Percentiles rank a stretch among this genome's conserved stretches.
Conservation (phyloP, 2,113 vertebrate genomes). For the Hippolais icterina region DNA sequence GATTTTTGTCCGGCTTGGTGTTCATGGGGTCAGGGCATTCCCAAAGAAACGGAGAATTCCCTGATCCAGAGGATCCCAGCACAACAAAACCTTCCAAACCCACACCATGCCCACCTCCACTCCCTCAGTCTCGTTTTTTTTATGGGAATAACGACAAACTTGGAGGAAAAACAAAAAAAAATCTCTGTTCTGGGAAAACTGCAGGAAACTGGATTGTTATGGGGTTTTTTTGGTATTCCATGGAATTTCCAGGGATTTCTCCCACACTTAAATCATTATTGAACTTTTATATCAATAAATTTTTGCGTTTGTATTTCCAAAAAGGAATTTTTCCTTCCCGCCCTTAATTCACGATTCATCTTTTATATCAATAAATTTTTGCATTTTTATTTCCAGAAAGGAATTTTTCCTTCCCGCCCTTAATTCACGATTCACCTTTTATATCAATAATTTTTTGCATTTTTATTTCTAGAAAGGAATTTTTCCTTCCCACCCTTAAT, state of each 20-base stretch:
- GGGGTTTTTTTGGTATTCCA: not conserved
- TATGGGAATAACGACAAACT: not conserved
- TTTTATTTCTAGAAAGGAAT: not conserved
- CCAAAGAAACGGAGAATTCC: not conserved
- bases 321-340: not conserved
- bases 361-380: not conserved
- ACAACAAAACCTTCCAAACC: not conserved
- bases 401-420: not conserved
- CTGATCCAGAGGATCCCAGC: not conserved
- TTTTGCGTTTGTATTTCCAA: not conserved
- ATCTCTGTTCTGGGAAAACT: not conserved
- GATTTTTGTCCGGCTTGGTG: not conserved
- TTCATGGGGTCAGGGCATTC: not conserved
- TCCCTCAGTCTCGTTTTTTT: not conserved
- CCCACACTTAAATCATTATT: not conserved
- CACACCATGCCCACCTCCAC: fast-evolving
- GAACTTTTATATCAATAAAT: no score
- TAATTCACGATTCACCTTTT: no score
- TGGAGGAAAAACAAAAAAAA: not conserved
- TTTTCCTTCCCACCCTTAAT: not conserved
- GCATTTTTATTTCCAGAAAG: not conserved
- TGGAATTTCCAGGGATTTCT: not conserved
- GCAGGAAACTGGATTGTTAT: not conserved
- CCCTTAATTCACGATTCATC: not conserved
- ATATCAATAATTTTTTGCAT: not conserved